Percentiles rank a stretch among this genome's conserved stretches.
phyloP scores from a whole-genome alignment of 2,797 vertebrate species.

The Pangasius macronema region DNA sequence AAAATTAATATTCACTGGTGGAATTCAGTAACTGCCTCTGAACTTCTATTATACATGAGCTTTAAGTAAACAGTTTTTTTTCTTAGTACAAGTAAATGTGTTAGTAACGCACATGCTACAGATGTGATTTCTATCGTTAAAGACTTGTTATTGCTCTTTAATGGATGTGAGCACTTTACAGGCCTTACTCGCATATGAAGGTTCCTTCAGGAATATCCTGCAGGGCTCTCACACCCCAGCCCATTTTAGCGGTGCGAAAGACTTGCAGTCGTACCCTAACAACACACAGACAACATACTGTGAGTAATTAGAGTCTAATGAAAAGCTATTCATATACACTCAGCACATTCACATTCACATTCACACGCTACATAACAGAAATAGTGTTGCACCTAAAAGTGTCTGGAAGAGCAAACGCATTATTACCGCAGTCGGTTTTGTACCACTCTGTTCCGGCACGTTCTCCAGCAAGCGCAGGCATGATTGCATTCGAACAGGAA shows the following conservation, averaged over 20 bases:
- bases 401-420: not conserved
- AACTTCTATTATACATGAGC: not conserved
- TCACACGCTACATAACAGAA: not conserved
- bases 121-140: not conserved
- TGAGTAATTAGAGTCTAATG: not conserved
- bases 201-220: conserved; percentile 91
- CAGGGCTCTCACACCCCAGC: conserved; percentile 90
- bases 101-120: not conserved
- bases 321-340: not conserved
- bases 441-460: conserved; percentile 91
- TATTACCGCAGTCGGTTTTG: conserved; percentile 90
- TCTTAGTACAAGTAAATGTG: not conserved
- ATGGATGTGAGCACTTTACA: conserved; percentile 1
- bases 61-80: not conserved
- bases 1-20: not conserved
- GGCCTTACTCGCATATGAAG: conserved; percentile 91
- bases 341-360: not conserved
- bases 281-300: conserved; percentile 13
- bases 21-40: not conserved
- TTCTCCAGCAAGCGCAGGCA: conserved; percentile 95
- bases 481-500: conserved; percentile 97
- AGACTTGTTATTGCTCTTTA: not conserved
- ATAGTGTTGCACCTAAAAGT: not conserved
- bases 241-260: conserved; percentile 87
- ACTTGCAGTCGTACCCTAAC: conserved; percentile 83